Evolutionary conservation across 2,113 vertebrate species (phyloP).

Genomic region (Mionectes macconnelli): DNA sequence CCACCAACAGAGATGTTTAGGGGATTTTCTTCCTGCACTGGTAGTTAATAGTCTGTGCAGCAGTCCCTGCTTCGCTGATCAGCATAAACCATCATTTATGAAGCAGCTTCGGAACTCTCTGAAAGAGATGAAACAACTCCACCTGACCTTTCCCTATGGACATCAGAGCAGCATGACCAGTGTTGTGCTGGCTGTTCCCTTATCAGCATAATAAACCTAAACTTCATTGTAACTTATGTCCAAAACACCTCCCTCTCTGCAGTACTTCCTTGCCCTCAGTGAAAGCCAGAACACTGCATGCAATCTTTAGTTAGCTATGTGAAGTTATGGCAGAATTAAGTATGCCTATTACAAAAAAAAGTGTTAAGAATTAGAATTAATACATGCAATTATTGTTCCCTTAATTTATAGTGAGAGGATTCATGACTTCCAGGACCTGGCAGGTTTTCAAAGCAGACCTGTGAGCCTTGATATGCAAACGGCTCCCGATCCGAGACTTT

Average conservation of each 20-base stretch:
- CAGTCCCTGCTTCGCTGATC: not conserved
- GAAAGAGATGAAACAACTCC: not conserved
- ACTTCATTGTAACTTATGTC: not conserved
- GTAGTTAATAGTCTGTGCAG: slow-evolving; percentile 2
- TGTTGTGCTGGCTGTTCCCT: not conserved
- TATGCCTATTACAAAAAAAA: not conserved
- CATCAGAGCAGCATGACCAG: not conserved
- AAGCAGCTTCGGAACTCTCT: not conserved
- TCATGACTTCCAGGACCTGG: slow-evolving; percentile 25
- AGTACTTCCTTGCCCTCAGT: not conserved
- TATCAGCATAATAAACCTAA: not conserved
- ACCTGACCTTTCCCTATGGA: not conserved
- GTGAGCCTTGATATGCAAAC: slow-evolving; percentile 40
- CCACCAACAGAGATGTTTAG: not conserved
- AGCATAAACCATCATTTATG: not conserved
- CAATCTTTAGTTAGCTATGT: not conserved
- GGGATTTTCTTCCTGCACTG: not conserved
- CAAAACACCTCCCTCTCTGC: not conserved
- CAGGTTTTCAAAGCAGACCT: slow-evolving; percentile 46
- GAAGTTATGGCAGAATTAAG: slow-evolving; percentile 13
- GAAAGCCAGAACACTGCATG: not conserved
- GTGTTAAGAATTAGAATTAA: not conserved
- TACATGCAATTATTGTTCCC: not conserved
- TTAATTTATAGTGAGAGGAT: slow-evolving; percentile 15
- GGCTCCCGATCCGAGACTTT: slow-evolving; percentile 32